phyloP scores from a whole-genome alignment of 2,888 invertebrate species.

The Agrochola litura region DNA sequence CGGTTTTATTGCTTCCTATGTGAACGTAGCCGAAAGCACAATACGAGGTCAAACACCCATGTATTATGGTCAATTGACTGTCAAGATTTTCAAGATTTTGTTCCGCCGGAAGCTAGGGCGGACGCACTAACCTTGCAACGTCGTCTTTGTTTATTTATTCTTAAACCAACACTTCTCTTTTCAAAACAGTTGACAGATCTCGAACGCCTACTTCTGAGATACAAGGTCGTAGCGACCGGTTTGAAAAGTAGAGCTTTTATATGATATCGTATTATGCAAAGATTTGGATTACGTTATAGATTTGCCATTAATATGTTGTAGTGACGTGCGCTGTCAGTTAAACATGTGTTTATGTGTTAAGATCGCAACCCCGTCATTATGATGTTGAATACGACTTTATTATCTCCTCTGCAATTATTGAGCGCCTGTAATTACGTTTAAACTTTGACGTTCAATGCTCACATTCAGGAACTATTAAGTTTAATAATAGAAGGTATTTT shows the following conservation, averaged over 20 bases:
- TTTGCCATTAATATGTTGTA: constrained; percentile 45
- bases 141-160: constrained; percentile 73
- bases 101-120: constrained; percentile 78
- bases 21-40: constrained; percentile 66
- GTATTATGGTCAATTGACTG: constrained; percentile 67
- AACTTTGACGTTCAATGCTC: constrained; percentile 29
- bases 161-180: constrained; percentile 66
- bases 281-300: constrained; percentile 64
- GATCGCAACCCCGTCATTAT: constrained; percentile 42
- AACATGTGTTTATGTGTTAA: constrained; percentile 53
- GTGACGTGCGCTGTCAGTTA: constrained; percentile 49
- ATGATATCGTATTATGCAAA: constrained; percentile 74
- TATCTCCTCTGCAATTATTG: constrained; percentile 44
- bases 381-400: constrained; percentile 36
- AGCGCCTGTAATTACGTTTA: constrained; percentile 26
- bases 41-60: constrained; percentile 71
- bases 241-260: constrained; percentile 77
- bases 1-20: constrained; percentile 68
- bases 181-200: constrained; percentile 78
- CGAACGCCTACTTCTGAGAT: constrained; percentile 71
- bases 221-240: constrained; percentile 83
- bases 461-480: constrained; percentile 16
- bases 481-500: not conserved
- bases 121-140: constrained; percentile 75
- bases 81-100: constrained; percentile 65